Evolutionary conservation across 2,888 invertebrate species (phyloP).

Genomic region (Drosophila eohydei): DNA sequence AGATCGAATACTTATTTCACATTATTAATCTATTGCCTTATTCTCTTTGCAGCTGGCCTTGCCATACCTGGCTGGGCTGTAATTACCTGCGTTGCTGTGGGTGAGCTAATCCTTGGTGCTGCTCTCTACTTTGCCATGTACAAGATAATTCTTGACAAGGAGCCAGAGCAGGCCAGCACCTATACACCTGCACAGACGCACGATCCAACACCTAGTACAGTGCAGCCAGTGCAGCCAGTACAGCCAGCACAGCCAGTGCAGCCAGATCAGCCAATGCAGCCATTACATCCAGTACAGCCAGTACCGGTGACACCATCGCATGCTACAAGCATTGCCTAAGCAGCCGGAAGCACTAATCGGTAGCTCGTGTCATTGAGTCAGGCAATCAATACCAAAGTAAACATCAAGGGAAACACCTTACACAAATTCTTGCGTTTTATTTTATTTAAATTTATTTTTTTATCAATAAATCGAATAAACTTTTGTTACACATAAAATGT

Average conservation of each 20-base stretch:
- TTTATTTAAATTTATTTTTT: constrained; percentile 18
- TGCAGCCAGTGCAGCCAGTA: constrained; percentile 31
- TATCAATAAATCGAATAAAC: constrained; percentile 63
- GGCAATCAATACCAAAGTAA: constrained; percentile 15
- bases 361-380: constrained; percentile 32
- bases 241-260: constrained; percentile 18
- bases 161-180: constrained; percentile 79
- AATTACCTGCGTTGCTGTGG: constrained; percentile 88
- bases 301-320: constrained; percentile 54
- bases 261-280: neutral
- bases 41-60: constrained; percentile 86
- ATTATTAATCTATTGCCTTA: neutral
- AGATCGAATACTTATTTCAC: neutral
- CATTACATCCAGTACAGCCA: constrained; percentile 34
- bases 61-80: constrained; percentile 92
- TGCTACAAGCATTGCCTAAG: constrained; percentile 60
- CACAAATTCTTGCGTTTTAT: constrained; percentile 33
- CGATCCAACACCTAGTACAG: constrained; percentile 54
- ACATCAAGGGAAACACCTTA: constrained; percentile 9
- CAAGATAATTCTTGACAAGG: constrained; percentile 87
- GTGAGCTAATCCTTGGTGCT: constrained; percentile 89
- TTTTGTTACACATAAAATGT: constrained; percentile 51
- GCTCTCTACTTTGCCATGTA: constrained; percentile 89
- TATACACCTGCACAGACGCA: constrained; percentile 83
- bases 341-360: constrained; percentile 36